Base-by-base conservation (phyloP, 2,113 vertebrate genomes). In the Gymnarchus niloticus region DNA sequence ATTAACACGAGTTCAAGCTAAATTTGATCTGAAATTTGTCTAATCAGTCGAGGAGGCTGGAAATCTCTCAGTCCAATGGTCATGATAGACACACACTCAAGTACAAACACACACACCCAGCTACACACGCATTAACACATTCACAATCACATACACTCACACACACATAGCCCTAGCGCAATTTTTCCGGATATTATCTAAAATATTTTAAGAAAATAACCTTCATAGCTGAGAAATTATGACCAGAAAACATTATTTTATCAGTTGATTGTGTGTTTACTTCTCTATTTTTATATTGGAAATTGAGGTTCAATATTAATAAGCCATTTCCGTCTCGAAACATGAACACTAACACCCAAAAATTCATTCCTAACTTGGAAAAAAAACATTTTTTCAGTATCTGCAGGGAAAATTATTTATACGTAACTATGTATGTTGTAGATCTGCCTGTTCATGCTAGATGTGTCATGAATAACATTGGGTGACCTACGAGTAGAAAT, bases 11-110 rank as follows among this genome's bases (percentile, higher is more conserved):
- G 84, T 85, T 37, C 85, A 69, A 73, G 57, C 23, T 69, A 88
- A 87, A 88, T 88, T 85, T 77, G 83, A 87, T 83, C 76, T 65
- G 56, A 81, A 83, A 85, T 51, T 83, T 86, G 81, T 88, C 56
- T 33, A 65, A 69, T 65, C 23, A 59, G 46, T 84, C 49, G 21
- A 28, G 46, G 12, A 59, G 33, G 25, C 33, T 61, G 37, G n/a
- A n/a, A 49, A 4, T 84, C 46, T 44, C 8, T n/a, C 33, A n/a
- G 23, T 23, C 7, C 7, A 52, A 28, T 28, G 1, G n/a, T 1
- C 44, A 6, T 59, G 44, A 69, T 59, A 8, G 14, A 25, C 6
- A 21, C 6, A 14, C 21, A 85, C 33, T 21, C 5, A 54, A 10
- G 73, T 8, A 57, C 19, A 83, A 37, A 59, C 1, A 61, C 33